These are phyloP conservation scores for Chrysolina americana DNA, from an alignment of 2,888 invertebrate species.

Conservation along the genomic window DNA sequence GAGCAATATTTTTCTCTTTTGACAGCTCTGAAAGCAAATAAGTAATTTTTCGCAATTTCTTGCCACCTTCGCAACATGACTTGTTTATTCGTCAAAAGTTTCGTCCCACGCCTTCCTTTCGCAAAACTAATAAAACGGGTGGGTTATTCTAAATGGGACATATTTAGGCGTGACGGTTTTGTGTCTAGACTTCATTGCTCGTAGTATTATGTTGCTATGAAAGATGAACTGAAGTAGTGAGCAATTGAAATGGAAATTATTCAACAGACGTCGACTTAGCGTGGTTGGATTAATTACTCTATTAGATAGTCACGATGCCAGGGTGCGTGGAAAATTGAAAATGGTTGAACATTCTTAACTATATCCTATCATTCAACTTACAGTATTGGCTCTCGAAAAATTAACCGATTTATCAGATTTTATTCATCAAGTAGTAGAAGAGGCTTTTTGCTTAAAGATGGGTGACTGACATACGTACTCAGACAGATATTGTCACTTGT, in stretches of 20 bases:
- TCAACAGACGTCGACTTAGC: not conserved
- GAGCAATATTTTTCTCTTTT: too few species aligned
- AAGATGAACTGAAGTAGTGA: constrained; percentile 13
- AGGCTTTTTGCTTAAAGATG: too few species aligned
- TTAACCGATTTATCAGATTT: too few species aligned
- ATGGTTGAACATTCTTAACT: too few species aligned
- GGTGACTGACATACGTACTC: too few species aligned
- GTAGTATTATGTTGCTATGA: not conserved
- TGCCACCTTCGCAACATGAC: not conserved
- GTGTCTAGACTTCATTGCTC: constrained; percentile 21
- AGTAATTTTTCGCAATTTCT: not conserved
- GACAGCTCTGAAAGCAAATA: not conserved
- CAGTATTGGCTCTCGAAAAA: too few species aligned
- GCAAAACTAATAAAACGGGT: constrained; percentile 20
- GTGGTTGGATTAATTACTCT: not conserved
- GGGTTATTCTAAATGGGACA: constrained; percentile 29
- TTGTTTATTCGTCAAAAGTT: constrained; percentile 24
- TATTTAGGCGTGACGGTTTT: constrained; percentile 26
- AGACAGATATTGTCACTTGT: too few species aligned
- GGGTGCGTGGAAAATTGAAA: not conserved
- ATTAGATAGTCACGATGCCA: not conserved
- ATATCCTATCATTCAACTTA: too few species aligned
- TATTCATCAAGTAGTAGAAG: too few species aligned
- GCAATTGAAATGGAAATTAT: constrained; percentile 13
- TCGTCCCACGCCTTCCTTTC: constrained; percentile 13